Base-by-base conservation (phyloP, 2,113 vertebrate genomes). In the Prionailurus bengalensis region DNA sequence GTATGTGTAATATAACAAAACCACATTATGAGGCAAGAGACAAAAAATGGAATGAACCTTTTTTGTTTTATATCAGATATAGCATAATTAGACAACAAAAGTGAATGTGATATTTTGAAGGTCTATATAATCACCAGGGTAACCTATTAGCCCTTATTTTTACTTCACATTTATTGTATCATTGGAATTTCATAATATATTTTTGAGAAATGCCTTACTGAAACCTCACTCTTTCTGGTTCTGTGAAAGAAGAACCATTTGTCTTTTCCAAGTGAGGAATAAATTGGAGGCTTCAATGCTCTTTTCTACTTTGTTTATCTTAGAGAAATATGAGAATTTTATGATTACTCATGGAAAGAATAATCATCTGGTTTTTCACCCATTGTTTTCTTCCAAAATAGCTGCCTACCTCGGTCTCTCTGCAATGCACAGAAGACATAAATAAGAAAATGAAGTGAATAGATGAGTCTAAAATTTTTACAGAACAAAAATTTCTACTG, bases 301-400 rank as follows among this genome's bases (percentile, higher is more conserved):
- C 17, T 36, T 73, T 83, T 78, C 10, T 39, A 51, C 36, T 96
- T 89, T 89, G 7, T 5, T 87, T 74, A 84, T 80, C 33, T 7
- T 73, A 61, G 42, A 74, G 65, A 92, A 94, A 84, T 80, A 88
- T 65, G 36, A 79, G 25, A 79, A 45, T 92, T 92, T 92, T 58
- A 84, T 51, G 12, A 5, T 80, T 70, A 94, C 13, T 92, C 31
- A 66, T 80, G 58, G n/a, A 74, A 95, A 82, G 45, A 31, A 31
- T 80, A 17, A 83, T 55, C 23, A 73, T 71, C 9, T 96, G 7
- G 0, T 45, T 88, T 87, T 80, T 86, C 33, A 61, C 9, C 33
- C 29, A 48, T 25, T 84, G 15, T 53, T 91, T 96, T 8, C n/a
- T 89, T 58, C 27, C 51, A 96, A 88, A 91, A 29, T 58, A 94